Percentiles rank a stretch among this genome's conserved stretches.
These are phyloP conservation scores for Hydractinia echinata DNA, from an alignment of 30 jellyfish, hydroid and myxozoan genomes.

Conservation along the genomic window DNA sequence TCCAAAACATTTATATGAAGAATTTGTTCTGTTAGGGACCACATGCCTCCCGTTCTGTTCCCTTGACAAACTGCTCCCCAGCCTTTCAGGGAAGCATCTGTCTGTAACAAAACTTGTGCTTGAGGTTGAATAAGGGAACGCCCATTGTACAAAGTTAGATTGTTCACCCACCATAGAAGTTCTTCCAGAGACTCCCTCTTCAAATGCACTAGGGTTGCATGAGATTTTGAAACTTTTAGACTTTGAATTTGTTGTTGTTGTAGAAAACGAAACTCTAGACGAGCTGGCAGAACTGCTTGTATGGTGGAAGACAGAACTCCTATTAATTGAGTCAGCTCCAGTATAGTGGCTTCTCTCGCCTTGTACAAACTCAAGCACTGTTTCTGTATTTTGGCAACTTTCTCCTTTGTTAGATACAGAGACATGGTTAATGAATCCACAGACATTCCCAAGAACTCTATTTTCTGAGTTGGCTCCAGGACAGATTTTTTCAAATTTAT, in stretches of 20 bases:
- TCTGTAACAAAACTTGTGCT: neutral
- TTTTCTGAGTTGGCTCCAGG: too few species aligned
- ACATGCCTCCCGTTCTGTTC: neutral
- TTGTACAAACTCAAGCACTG: neutral
- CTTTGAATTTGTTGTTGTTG: slow-evolving; percentile 12
- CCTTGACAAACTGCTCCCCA: slow-evolving; percentile 6
- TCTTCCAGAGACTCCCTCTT: neutral
- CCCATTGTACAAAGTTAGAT: neutral
- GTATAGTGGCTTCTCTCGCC: neutral
- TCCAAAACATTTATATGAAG: neutral
- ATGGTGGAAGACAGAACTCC: neutral
- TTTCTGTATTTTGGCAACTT: neutral
- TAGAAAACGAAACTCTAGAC: neutral
- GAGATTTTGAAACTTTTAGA: neutral
- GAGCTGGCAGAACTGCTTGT: slow-evolving; percentile 18
- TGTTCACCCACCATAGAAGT: neutral
- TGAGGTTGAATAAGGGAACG: neutral
- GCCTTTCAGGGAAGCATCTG: slow-evolving; percentile 3
- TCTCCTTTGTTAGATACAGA: neutral
- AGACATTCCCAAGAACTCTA: neutral
- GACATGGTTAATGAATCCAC: neutral
- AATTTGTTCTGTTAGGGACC: neutral
- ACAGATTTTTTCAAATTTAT: neutral
- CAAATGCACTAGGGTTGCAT: neutral
- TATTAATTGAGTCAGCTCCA: neutral